Conservation (phyloP, 1,140 invertebrate genomes). For the Apocrypta bakeri region DNA sequence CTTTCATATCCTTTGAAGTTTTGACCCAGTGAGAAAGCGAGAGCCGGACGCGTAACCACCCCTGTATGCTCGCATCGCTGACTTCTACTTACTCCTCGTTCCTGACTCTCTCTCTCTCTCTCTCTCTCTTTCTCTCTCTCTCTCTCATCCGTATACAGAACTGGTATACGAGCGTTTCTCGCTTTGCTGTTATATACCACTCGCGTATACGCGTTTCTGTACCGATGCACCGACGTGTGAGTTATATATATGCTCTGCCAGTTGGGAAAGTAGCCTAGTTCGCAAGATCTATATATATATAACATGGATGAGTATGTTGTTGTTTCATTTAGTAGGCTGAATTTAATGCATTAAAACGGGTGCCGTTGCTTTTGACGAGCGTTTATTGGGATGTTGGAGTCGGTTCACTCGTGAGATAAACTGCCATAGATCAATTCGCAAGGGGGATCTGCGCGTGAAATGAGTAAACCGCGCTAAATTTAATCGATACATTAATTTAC, state of each 20-base stretch:
- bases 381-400: background rate
- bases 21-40: background rate
- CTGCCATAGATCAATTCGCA: background rate
- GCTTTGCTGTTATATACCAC: background rate
- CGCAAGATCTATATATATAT: background rate
- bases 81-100: background rate
- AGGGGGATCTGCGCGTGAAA: too few species aligned
- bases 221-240: background rate
- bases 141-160: background rate
- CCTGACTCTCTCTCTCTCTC: too few species aligned
- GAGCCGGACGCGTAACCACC: background rate
- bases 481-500: too few species aligned
- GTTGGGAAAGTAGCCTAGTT: slow-evolving; percentile 26
- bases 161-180: background rate
- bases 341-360: slow-evolving; percentile 13
- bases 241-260: slow-evolving; percentile 5
- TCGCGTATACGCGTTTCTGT: background rate
- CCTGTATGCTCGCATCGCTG: background rate
- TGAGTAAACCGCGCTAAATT: too few species aligned
- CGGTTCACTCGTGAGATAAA: slow-evolving; percentile 6
- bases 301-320: background rate
- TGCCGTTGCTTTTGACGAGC: background rate
- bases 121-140: too few species aligned
- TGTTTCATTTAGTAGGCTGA: slow-evolving; percentile 30
- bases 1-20: background rate